These are phyloP conservation scores for Maccullochella peelii DNA, from an alignment of 2,113 vertebrate species.

Conservation along the genomic window DNA sequence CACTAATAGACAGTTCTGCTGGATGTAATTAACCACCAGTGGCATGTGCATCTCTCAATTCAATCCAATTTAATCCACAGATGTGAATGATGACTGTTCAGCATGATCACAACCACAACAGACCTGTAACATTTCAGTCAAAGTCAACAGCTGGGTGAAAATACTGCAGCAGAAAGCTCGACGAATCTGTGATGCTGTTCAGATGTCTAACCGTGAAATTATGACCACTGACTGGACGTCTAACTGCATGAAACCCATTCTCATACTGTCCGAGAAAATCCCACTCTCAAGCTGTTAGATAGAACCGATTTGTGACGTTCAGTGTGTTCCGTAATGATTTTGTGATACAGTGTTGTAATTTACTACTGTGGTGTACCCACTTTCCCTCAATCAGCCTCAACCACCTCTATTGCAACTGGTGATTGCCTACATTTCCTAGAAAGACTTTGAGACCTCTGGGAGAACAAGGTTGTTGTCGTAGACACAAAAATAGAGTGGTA, in stretches of 20 bases:
- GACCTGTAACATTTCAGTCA: conserved; percentile 7
- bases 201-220: conserved; percentile 31
- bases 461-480: neutral
- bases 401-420: conserved; percentile 4
- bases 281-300: conserved; percentile 7
- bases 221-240: conserved; percentile 13
- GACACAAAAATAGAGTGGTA: neutral
- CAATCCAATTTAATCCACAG: conserved; percentile 12
- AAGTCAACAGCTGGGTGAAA: neutral
- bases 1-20: neutral
- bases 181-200: conserved; percentile 8
- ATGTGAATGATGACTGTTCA: conserved; percentile 3
- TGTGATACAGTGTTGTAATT: conserved; percentile 37
- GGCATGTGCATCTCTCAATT: conserved; percentile 6
- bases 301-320: conserved; percentile 26
- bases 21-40: conserved; percentile 1
- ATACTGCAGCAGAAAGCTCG: neutral
- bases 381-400: conserved; percentile 37
- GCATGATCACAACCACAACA: neutral
- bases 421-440: conserved; percentile 23
- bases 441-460: neutral
- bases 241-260: neutral
- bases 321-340: neutral
- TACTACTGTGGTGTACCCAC: conserved; percentile 23
- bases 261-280: conserved; percentile 37